A percentile compares a stretch with the other conserved stretches of the same genome.
Conservation (phyloP, 2,888 invertebrate species). For the Dasysyrphus albostriatus region DNA sequence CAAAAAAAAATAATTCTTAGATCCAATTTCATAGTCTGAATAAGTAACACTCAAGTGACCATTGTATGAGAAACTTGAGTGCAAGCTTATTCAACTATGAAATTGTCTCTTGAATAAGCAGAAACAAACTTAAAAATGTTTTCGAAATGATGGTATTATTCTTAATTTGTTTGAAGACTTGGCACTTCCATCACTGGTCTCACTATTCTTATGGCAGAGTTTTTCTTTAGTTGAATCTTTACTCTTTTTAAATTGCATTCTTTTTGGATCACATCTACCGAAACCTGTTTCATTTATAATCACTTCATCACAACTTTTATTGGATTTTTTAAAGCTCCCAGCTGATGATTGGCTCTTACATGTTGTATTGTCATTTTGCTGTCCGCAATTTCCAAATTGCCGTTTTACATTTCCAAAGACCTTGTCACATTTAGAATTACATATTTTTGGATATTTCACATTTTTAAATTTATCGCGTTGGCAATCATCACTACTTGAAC, state of each 20-base stretch:
- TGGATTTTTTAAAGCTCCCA: not conserved
- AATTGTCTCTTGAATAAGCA: no score
- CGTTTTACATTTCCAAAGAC: not conserved
- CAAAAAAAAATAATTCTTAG: no score
- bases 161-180: not conserved
- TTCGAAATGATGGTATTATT: not conserved
- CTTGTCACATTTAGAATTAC: not conserved
- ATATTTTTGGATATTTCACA: not conserved
- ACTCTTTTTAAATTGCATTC: not conserved
- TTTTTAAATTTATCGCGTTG: not conserved
- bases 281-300: not conserved
- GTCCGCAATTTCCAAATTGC: not conserved
- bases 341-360: not conserved
- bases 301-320: not conserved
- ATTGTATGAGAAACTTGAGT: no score
- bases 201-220: not conserved
- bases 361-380: not conserved
- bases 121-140: no score
- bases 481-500: not conserved
- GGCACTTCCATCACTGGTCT: not conserved
- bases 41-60: no score
- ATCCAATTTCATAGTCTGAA: no score
- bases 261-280: not conserved
- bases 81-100: no score
- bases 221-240: not conserved